Base-by-base conservation (phyloP, 2,888 invertebrate species). In the Macaria notata region DNA sequence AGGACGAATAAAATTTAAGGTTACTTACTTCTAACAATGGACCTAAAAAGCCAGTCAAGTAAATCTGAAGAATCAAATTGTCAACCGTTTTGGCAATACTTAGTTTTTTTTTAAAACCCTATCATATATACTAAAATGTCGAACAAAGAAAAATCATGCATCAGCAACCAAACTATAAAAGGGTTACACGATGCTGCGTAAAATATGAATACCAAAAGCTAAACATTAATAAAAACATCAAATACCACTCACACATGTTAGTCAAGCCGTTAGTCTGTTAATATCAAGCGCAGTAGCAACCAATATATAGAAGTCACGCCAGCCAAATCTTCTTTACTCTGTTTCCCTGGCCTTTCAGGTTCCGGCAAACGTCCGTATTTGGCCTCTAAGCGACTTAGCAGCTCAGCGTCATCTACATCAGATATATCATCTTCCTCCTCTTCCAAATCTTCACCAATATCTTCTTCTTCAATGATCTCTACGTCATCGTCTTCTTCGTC, bases 281-380 rank as follows among this genome's bases (percentile, higher is more conserved):
- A 75, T 46, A 46, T 42, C 49, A 55, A 59, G 54, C 49, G 36
- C 51, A 46, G 47, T 31, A 49, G 31, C 42, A 45, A 51, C 49
- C 44, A 44, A 52, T 49, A 36, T 2, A 19, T 19, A 43, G 36
- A 44, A 42, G 42, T 29, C 49, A 58, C 49, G 46, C 49, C 31
- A 51, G 8, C 33, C 31, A 44, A 45, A 46, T 70, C 64, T 59
- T 54, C 50, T 81, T 90, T 93, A 93, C 79, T 93, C 83, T 67
- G 83, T 76, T 78, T 72, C 88, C 89, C 76, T 75, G 92, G 73
- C 74, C 92, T 66, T 67, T 90, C 84, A 3, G 92, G 79, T 63
- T 93, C 93, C 8, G 93, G 93, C 53, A 95, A 80, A 64, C 94
- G 93, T 50, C 95, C 95, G 78, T 95, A 95, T 90, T 95, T 95